phyloP scores from a whole-genome alignment of 2,888 invertebrate genomes.

The Sphaerophoria rueppellii region DNA sequence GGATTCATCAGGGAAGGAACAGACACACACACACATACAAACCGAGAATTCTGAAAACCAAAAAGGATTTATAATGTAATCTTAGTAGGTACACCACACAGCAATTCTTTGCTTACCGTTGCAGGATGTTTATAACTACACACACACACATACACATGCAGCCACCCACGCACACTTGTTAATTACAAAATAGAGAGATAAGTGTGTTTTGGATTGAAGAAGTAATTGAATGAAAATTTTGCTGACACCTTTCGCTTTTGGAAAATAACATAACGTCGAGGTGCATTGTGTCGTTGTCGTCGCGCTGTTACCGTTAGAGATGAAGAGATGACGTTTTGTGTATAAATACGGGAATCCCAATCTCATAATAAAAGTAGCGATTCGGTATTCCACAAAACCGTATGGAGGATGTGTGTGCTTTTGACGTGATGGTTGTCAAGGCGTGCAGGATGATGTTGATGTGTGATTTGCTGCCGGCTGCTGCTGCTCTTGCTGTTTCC shows the following conservation, averaged over 20 bases:
- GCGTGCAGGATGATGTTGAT: conserved; percentile 19
- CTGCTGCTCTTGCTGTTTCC: conserved; percentile 48
- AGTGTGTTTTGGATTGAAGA: conserved; percentile 40
- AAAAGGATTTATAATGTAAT: conserved; percentile 59
- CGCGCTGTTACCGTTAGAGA: too few species aligned
- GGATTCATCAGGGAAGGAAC: background rate
- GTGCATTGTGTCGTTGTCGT: background rate
- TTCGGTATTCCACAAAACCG: background rate
- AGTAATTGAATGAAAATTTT: conserved; percentile 73
- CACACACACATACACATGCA: too few species aligned
- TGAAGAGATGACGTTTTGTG: conserved; percentile 7
- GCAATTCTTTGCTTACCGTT: background rate
- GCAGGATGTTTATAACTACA: conserved; percentile 34
- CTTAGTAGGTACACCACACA: conserved; percentile 14
- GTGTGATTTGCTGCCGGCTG: conserved; percentile 11
- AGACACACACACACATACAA: conserved; percentile 18
- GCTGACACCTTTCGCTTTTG: conserved; percentile 63
- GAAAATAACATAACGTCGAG: conserved; percentile 21
- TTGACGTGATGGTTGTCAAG: conserved; percentile 31
- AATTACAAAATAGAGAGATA: conserved; percentile 43
- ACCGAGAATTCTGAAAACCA: background rate
- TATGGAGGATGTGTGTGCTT: conserved; percentile 2
- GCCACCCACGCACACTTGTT: conserved; percentile 26
- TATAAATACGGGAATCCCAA: conserved; percentile 6
- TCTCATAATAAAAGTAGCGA: too few species aligned